These are phyloP conservation scores for Calyptommatus sinebrachiatus DNA, from an alignment of 2,113 vertebrate genomes.

Conservation along the genomic window DNA sequence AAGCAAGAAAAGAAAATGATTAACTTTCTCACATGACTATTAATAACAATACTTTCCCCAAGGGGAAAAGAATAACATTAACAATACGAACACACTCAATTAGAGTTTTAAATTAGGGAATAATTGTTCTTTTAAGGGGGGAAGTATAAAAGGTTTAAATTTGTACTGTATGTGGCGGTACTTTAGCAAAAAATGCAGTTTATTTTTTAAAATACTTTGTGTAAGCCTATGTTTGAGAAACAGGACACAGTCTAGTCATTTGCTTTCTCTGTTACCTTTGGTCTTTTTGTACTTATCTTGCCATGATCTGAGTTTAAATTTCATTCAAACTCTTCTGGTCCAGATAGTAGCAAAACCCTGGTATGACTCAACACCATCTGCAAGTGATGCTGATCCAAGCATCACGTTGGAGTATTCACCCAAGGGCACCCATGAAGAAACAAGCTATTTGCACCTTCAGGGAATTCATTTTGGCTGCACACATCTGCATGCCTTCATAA, in stretches of 20 bases:
- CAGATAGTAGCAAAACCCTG: no score
- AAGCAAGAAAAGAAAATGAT: conserved; percentile 51
- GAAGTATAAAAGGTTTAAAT: conserved; percentile 58
- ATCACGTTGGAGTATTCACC: no score
- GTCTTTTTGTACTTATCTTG: conserved; percentile 21
- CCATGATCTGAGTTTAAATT: no score
- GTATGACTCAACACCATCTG: no score
- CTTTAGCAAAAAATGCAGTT: conserved; percentile 62
- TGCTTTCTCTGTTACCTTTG: conserved; percentile 29
- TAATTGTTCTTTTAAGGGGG: conserved; percentile 63
- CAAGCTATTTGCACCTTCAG: no score
- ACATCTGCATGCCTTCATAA: no score
- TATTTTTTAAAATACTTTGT: conserved; percentile 65
- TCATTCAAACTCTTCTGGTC: no score
- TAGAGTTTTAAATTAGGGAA: conserved; percentile 71
- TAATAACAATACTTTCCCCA: conserved; percentile 70
- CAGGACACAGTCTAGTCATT: conserved; percentile 54
- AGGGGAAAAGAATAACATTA: conserved; percentile 64
- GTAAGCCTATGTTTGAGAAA: conserved; percentile 43
- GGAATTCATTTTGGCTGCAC: no score
- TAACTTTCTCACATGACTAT: conserved; percentile 68
- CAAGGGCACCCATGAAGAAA: no score
- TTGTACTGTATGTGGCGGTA: conserved; percentile 52
- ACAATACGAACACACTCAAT: conserved; percentile 64
- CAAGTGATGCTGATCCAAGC: no score